phyloP scores from a whole-genome alignment of 2,113 vertebrate genomes.

The Telmatochromis sp. region DNA sequence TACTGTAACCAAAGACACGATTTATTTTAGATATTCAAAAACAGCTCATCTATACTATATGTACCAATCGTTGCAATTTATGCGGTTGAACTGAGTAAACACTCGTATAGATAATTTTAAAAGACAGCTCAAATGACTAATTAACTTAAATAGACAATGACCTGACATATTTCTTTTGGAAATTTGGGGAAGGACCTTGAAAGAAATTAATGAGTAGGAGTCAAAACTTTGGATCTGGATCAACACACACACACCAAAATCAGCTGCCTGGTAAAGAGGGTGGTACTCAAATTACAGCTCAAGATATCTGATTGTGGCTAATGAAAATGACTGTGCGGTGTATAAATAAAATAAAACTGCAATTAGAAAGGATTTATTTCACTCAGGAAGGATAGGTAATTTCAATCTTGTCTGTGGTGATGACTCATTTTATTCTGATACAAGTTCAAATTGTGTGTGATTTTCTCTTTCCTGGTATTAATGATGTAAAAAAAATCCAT shows the following conservation, averaged over 20 bases:
- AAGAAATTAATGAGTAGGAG: neutral
- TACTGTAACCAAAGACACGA: neutral
- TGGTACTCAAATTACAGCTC: neutral
- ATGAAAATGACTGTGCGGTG: neutral
- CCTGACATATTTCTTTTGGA: neutral
- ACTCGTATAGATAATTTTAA: neutral
- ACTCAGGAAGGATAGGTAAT: neutral
- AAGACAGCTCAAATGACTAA: neutral
- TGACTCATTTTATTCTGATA: neutral
- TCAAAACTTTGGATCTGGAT: neutral
- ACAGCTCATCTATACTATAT: neutral
- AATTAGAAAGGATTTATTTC: constrained; percentile 14
- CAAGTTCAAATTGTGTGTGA: neutral
- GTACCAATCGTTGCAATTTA: neutral
- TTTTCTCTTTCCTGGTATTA: neutral
- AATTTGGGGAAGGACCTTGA: neutral
- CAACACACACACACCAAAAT: neutral
- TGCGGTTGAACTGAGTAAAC: neutral
- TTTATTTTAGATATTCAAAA: neutral
- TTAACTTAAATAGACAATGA: neutral
- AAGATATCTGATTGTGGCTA: neutral
- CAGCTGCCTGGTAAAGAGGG: neutral
- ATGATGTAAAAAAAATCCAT: neutral
- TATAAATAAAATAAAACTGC: neutral
- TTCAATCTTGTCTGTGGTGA: neutral